A percentile compares a stretch with the other conserved stretches of the same genome.
These are phyloP conservation scores for Morone chrysops DNA, from an alignment of 2,113 vertebrate species.

Conservation along the genomic window DNA sequence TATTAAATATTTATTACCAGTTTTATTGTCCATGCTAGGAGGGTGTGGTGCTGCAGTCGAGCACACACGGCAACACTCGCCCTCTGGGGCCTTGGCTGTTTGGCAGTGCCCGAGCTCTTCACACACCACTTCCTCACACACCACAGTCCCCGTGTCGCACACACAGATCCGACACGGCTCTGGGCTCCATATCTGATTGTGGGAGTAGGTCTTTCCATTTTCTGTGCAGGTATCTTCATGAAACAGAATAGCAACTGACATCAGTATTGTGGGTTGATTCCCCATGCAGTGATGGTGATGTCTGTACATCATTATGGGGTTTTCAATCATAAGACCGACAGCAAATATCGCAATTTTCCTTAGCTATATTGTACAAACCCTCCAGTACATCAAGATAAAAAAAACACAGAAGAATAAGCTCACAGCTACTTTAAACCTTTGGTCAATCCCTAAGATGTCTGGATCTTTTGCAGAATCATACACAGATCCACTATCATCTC, in stretches of 20 bases:
- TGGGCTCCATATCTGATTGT: conserved; percentile 58
- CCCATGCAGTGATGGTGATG: neutral
- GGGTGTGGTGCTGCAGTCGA: conserved; percentile 22
- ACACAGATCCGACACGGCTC: conserved; percentile 53
- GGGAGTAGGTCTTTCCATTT: conserved; percentile 29
- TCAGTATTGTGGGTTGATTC: conserved; percentile 17
- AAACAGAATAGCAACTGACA: conserved; percentile 42
- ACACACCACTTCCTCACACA: conserved; percentile 68
- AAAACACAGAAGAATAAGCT: neutral
- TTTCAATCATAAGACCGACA: neutral
- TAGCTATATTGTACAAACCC: no score
- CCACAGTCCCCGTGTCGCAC: conserved; percentile 45
- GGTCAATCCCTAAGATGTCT: neutral
- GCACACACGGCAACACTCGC: conserved; percentile 69
- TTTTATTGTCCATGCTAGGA: conserved; percentile 29
- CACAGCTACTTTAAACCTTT: neutral
- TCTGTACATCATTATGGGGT: conserved; percentile 9
- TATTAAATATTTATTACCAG: conserved; percentile 55
- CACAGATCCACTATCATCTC: neutral
- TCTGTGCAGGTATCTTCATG: conserved; percentile 58
- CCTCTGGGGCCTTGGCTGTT: conserved; percentile 30
- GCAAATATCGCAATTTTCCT: neutral
- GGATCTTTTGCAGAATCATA: neutral
- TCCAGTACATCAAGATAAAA: neutral
- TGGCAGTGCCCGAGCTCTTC: conserved; percentile 54